Evolutionary conservation across 92 coral and sea anemone genomes (phyloP).

Genomic region (Epizoanthus stellaris): DNA sequence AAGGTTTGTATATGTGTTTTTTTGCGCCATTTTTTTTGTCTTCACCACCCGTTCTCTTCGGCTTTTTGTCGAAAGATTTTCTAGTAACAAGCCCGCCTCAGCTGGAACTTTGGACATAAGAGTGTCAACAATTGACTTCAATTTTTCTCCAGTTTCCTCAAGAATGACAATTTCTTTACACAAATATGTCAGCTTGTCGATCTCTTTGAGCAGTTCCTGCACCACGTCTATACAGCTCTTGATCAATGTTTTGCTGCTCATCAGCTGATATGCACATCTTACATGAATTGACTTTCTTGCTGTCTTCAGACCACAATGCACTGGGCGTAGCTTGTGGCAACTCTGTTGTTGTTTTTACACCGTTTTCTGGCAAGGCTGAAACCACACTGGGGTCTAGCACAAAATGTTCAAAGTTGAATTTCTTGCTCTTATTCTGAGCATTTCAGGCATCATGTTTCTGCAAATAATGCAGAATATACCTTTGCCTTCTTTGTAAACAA

Average conservation of each 20-base stretch:
- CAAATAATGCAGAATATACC: constrained; percentile 30
- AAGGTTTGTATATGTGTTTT: too few species aligned
- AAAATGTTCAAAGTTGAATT: constrained; percentile 7
- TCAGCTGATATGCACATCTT: background rate
- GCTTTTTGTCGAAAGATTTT: too few species aligned
- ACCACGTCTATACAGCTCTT: background rate
- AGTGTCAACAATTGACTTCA: too few species aligned
- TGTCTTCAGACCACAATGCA: background rate
- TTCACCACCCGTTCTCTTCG: too few species aligned
- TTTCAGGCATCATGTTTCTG: constrained; percentile 21
- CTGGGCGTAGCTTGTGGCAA: background rate
- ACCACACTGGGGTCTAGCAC: background rate
- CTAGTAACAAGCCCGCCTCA: too few species aligned
- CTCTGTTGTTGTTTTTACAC: background rate
- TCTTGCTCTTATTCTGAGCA: constrained; percentile 25
- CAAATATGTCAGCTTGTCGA: background rate
- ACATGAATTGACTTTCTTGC: background rate
- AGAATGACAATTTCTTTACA: background rate
- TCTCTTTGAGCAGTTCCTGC: background rate
- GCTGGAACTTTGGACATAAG: too few species aligned
- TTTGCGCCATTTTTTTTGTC: too few species aligned
- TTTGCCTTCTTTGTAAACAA: constrained; percentile 7
- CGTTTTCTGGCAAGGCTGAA: background rate
- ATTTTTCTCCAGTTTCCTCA: too few species aligned
- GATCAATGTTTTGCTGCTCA: background rate